Conservation (phyloP, 2,113 vertebrate species). For the Cyprinodon brontotheroides region DNA sequence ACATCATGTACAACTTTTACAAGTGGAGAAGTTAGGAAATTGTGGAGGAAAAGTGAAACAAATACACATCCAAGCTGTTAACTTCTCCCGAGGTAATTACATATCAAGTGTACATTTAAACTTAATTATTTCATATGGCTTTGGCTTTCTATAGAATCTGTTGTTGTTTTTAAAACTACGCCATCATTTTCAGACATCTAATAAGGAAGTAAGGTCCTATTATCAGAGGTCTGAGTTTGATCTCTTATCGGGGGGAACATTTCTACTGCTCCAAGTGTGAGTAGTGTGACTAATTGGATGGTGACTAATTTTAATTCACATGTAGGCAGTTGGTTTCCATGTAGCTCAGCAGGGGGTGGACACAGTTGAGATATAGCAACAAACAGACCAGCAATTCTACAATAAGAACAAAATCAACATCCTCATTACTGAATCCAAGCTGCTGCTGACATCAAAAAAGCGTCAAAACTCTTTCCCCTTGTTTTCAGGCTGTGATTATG, state of each 20-base stretch:
- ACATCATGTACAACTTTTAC: conserved; percentile 29
- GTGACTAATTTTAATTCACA: conserved; percentile 71
- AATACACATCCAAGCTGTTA: background rate
- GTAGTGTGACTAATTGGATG: conserved; percentile 69
- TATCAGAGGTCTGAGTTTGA: conserved; percentile 35
- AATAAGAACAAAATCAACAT: conserved; percentile 76
- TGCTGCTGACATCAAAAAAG: conserved; percentile 59
- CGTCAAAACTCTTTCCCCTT: conserved; percentile 57
- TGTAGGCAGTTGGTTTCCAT: conserved; percentile 70
- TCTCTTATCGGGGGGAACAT: conserved; percentile 54
- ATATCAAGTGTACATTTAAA: background rate
- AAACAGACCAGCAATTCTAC: conserved; percentile 65
- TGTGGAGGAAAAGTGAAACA: conserved; percentile 9
- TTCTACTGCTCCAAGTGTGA: conserved; percentile 45
- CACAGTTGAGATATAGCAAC: conserved; percentile 67
- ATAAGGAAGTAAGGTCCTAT: conserved; percentile 28
- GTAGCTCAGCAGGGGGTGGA: conserved; percentile 63
- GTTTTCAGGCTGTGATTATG: conserved; percentile 62
- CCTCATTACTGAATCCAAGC: conserved; percentile 73
- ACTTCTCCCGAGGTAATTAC: background rate
- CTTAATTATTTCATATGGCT: background rate
- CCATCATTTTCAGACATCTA: conserved; percentile 13
- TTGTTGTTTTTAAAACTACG: conserved; percentile 17
- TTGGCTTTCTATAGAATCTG: background rate
- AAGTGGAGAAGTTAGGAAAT: background rate